A percentile compares a stretch with the other conserved stretches of the same genome.
Conservation (phyloP, 2,888 invertebrate species). For the Neoascia interrupta region DNA sequence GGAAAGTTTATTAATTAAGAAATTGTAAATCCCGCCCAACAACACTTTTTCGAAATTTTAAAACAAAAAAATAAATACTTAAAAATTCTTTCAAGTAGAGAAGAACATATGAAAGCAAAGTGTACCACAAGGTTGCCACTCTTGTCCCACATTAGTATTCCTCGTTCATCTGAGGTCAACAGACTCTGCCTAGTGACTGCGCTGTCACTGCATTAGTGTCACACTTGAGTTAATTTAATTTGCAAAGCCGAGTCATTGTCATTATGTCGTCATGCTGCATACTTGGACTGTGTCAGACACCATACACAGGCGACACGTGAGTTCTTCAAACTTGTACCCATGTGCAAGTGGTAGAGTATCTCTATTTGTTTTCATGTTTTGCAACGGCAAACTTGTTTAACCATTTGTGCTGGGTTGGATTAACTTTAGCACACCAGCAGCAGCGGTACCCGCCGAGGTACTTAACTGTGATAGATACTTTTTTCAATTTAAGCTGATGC, state of each 20-base stretch:
- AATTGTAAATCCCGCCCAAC: too few species aligned
- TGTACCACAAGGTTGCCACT: constrained; percentile 38
- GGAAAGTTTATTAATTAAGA: too few species aligned
- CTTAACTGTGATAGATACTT: background rate
- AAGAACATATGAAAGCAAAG: constrained; percentile 8
- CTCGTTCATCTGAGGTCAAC: constrained; percentile 36
- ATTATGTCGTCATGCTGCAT: constrained; percentile 33
- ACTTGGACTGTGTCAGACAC: background rate
- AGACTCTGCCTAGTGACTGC: constrained; percentile 18
- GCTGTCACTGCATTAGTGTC: constrained; percentile 44
- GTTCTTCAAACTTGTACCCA: constrained; percentile 1
- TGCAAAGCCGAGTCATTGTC: constrained; percentile 19
- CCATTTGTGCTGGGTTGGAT: constrained; percentile 16
- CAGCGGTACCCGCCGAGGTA: background rate
- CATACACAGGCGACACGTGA: constrained; percentile 22
- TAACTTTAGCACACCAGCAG: background rate
- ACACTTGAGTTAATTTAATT: constrained; percentile 37
- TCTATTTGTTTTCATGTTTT: background rate
- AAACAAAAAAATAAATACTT: too few species aligned
- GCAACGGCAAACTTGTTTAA: constrained; percentile 20
- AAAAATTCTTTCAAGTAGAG: background rate
- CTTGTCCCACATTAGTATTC: constrained; percentile 41
- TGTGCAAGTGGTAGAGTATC: background rate
- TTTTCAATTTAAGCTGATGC: constrained; percentile 27
- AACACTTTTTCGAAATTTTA: too few species aligned